These are phyloP conservation scores for Psettodes erumei DNA, from an alignment of 2,113 vertebrate species.

Conservation along the genomic window DNA sequence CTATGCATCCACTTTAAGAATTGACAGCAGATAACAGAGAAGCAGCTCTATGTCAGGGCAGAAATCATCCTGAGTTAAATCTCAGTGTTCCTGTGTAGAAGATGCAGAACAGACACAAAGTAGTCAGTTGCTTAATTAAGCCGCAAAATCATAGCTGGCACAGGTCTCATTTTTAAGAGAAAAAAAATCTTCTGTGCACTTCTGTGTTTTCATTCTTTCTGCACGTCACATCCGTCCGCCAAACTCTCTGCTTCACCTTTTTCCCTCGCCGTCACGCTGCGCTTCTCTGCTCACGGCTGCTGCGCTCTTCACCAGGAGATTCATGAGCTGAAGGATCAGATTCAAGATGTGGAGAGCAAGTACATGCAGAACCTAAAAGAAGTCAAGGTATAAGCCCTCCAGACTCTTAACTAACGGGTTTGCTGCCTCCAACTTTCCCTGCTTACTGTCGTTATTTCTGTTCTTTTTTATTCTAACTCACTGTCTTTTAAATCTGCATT, in stretches of 20 bases:
- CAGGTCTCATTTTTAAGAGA: not conserved
- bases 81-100: not conserved
- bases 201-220: constrained; percentile 19
- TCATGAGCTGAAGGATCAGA: constrained; percentile 97
- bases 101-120: not conserved
- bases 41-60: not conserved
- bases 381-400: constrained; percentile 87
- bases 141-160: not conserved
- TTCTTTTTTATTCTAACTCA: not conserved
- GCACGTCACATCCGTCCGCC: not conserved
- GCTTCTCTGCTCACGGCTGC: constrained; percentile 35
- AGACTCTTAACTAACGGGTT: constrained; percentile 1
- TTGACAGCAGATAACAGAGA: not conserved
- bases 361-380: constrained; percentile 95
- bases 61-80: not conserved
- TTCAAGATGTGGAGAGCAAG: constrained; percentile 95
- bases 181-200: not conserved
- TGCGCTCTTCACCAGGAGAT: constrained; percentile 87
- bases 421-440: constrained; percentile 7
- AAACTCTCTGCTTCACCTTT: constrained; percentile 45
- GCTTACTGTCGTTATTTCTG: not conserved
- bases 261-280: not conserved
- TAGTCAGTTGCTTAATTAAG: not conserved
- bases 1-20: not conserved
- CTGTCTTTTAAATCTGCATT: not conserved